These are phyloP conservation scores for Gambusia holbrooki DNA, from an alignment of 2,113 vertebrate species.

Conservation along the genomic window DNA sequence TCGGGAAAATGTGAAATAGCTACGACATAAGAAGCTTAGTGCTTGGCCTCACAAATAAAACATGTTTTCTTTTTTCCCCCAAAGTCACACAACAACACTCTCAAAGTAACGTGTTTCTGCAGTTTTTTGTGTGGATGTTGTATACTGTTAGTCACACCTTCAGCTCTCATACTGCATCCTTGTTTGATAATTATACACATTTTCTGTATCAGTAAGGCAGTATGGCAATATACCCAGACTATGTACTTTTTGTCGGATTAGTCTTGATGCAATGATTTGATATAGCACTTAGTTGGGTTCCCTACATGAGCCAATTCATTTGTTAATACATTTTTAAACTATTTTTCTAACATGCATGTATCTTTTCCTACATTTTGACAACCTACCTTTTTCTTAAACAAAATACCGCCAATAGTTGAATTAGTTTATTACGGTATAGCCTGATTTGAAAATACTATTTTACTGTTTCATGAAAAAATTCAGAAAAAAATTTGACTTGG, in stretches of 20 bases:
- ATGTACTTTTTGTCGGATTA: neutral
- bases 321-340: neutral
- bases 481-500: neutral
- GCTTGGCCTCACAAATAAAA: neutral
- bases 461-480: neutral
- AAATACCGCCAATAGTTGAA: neutral
- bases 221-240: neutral
- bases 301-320: neutral
- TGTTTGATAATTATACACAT: neutral
- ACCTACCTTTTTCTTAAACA: neutral
- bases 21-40: neutral
- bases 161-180: too few relatives aligned
- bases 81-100: neutral
- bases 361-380: neutral
- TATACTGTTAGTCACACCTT: neutral
- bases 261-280: neutral
- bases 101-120: conserved; percentile 8
- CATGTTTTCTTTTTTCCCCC: neutral
- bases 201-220: too few relatives aligned
- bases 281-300: neutral
- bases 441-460: neutral
- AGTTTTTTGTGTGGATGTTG: neutral
- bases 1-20: neutral
- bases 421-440: neutral
- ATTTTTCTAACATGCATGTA: neutral